Evolutionary conservation across 2,113 vertebrate genomes (phyloP), one percentile per base, ranked within the genome.

Genomic region (Siniperca knerii): DNA sequence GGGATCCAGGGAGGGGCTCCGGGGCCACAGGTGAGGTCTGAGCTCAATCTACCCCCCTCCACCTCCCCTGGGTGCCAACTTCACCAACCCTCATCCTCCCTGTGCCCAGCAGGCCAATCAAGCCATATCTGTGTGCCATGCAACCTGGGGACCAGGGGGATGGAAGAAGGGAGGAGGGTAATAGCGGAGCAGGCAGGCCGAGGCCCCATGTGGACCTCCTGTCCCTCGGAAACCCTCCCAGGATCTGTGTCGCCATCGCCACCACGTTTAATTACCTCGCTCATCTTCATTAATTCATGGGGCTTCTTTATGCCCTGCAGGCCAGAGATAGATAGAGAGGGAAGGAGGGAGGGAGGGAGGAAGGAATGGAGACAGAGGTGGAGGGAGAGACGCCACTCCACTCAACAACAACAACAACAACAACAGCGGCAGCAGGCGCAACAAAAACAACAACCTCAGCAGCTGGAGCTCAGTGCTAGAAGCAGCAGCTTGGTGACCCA

Each of bases 271-370:
- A 98, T 99, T 98, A 98, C 95, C 95, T 95, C 92, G 95, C 92
- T 93, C 90, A 94, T 96, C 97, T 97, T 97, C 97, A 97, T 98
- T 98, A 97, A 98, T 98, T 98, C 97, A 97, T 96, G 94, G 96
- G 77, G 88, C 94, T 96, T 92, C 87, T 95, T 96, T 96, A 96
- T 73, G 91, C 96, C 97, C 95, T 95, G 96, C 96, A 97, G 97
- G 95, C 96, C 91, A 10, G 87, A 92, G 88, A 82, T 72, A 61
- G 80, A 83, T 33, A 54, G 44, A 75, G 42, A 81, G 73, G 46
- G 74, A 77, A 58, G 55, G 44, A 69, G 64, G 77, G 82, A 33
- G 54, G 50, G 58, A 58, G 60, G 69, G 81, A 35, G 48, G 35
- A 37, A 25, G 25, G 65, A 77, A 44, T 46, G 61, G 74, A 77